Evolutionary conservation across 2,797 vertebrate species (phyloP).

Genomic region (Synaphobranchus kaupii): DNA sequence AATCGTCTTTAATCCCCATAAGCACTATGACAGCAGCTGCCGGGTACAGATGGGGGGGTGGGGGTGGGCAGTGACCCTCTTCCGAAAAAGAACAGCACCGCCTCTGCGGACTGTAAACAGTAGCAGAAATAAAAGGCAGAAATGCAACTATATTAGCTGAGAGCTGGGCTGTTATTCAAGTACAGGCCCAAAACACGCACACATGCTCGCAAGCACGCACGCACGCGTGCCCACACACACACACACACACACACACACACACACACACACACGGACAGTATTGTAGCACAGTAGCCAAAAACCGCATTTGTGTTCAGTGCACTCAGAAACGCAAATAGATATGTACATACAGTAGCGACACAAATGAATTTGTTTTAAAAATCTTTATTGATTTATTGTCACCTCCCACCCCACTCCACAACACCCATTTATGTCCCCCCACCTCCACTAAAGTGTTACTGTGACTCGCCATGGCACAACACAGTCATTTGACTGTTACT

Average conservation of each 20-base stretch:
- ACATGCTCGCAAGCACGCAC: not conserved
- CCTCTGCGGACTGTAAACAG: conserved; percentile 1
- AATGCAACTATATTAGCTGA: not conserved
- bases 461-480: not conserved
- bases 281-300: too few relatives aligned
- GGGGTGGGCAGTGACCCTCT: conserved; percentile 42
- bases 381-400: too few relatives aligned
- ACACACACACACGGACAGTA: not conserved
- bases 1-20: conserved; percentile 65
- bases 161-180: conserved; percentile 25
- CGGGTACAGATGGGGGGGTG: conserved; percentile 61
- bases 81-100: conserved; percentile 7
- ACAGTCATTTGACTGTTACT: not conserved
- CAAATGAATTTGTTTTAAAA: too few relatives aligned
- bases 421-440: not conserved
- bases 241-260: conserved; percentile 26
- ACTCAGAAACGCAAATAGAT: too few relatives aligned
- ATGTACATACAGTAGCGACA: too few relatives aligned
- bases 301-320: too few relatives aligned
- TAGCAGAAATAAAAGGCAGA: conserved; percentile 6
- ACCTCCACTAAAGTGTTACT: not conserved
- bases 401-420: too few relatives aligned
- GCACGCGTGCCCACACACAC: too few relatives aligned
- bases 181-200: conserved; percentile 8
- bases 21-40: conserved; percentile 67